Percentiles rank a stretch among this genome's conserved stretches.
Conservation (phyloP, 2,113 vertebrate genomes). For the Hemichromis elongatus region DNA sequence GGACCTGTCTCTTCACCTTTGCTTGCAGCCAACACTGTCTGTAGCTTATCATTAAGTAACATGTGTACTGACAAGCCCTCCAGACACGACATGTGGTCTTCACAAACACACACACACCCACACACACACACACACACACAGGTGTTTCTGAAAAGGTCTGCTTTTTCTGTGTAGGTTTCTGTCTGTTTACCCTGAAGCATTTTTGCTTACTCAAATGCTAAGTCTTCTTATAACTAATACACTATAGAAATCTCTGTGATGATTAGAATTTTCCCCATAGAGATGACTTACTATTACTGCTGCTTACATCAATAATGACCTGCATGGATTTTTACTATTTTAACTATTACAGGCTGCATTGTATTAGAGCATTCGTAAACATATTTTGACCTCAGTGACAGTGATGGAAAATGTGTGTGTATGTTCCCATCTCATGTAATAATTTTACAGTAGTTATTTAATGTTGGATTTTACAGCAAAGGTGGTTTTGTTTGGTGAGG, state of each 20-base stretch:
- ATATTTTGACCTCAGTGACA: background rate
- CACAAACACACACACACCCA: background rate
- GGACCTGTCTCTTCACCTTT: background rate
- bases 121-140: background rate
- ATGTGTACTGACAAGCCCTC: constrained; percentile 20
- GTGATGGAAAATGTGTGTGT: background rate
- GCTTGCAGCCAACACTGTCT: background rate
- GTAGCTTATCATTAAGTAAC: background rate
- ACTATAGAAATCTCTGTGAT: background rate
- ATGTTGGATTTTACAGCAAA: no score
- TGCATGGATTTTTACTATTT: constrained; percentile 31
- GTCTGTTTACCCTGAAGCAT: constrained; percentile 33
- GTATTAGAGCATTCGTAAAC: constrained; percentile 14
- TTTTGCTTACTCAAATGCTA: constrained; percentile 12
- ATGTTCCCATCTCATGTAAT: background rate
- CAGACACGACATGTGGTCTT: constrained; percentile 8
- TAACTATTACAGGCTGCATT: background rate
- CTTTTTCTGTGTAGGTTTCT: constrained; percentile 25
- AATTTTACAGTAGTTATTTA: background rate
- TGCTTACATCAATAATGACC: constrained; percentile 16
- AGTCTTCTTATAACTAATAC: background rate
- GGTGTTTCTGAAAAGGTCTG: constrained; percentile 47
- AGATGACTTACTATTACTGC: background rate
- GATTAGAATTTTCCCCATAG: background rate
- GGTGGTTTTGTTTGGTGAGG: no score